Evolutionary conservation across 2,113 vertebrate species (phyloP).

Genomic region (Petrocephalus microphthalmus): DNA sequence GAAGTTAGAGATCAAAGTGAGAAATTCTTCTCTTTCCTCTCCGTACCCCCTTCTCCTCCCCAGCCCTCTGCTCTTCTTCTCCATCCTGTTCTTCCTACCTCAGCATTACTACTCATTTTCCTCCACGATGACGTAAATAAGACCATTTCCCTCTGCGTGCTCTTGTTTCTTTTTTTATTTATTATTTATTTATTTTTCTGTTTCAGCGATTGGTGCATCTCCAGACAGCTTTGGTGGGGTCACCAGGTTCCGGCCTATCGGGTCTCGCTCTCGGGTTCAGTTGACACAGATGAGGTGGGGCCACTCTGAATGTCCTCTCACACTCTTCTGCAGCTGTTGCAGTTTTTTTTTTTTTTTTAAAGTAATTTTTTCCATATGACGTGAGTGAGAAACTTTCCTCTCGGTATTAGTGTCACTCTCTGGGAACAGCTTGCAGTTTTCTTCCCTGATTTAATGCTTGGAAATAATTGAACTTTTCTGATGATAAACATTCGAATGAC

Average conservation of each 20-base stretch:
- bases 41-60: not conserved
- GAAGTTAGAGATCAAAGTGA: not conserved
- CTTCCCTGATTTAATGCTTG: not conserved
- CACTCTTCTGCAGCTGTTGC: not conserved
- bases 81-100: not conserved
- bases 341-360: not conserved
- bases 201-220: slow-evolving; percentile 72
- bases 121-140: too few relatives aligned
- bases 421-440: not conserved
- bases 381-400: not conserved
- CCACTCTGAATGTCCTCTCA: not conserved
- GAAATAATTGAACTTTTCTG: not conserved
- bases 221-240: slow-evolving; percentile 75
- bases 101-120: not conserved
- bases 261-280: slow-evolving; percentile 43
- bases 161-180: not conserved
- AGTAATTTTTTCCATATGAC: not conserved
- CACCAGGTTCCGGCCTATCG: slow-evolving; percentile 71
- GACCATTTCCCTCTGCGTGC: not conserved
- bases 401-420: not conserved
- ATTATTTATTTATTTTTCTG: not conserved
- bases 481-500: not conserved
- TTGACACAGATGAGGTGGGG: slow-evolving; percentile 44
- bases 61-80: not conserved
- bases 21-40: not conserved